Conservation (phyloP, 2,797 vertebrate species). For the Glossophaga mutica region DNA sequence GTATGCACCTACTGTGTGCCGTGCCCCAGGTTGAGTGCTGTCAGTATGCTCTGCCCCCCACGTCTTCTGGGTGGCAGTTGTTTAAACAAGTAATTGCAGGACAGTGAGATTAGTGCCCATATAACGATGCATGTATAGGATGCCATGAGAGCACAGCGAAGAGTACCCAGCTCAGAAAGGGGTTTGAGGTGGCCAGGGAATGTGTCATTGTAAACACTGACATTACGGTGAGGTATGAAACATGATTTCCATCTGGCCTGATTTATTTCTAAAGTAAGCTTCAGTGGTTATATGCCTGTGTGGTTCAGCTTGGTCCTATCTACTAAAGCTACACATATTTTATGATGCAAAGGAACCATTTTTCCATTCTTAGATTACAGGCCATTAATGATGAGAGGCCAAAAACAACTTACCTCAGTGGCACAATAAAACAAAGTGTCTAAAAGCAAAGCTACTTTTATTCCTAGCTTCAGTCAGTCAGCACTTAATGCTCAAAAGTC, state of each 20-base stretch:
- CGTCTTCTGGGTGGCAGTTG: not conserved
- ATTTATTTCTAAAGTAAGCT: not conserved
- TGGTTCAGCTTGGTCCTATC: not conserved
- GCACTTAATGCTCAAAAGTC: not conserved
- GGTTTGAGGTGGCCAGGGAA: accelerated
- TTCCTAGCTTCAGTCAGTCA: conserved; percentile 14
- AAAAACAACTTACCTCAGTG: not conserved
- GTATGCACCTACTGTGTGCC: not conserved
- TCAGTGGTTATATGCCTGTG: not conserved
- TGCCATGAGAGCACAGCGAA: not conserved
- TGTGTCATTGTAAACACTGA: not conserved
- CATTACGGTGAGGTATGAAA: not conserved
- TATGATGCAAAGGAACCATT: not conserved
- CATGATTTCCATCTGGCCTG: not conserved
- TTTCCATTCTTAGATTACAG: not conserved
- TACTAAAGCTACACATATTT: not conserved
- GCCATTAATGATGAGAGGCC: not conserved
- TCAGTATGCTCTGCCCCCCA: not conserved
- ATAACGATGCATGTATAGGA: accelerated
- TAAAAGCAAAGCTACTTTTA: not conserved
- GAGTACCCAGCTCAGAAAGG: not conserved
- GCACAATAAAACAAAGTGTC: not conserved
- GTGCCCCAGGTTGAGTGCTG: not conserved
- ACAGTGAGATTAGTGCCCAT: not conserved
- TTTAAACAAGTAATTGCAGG: not conserved